Percentiles rank a stretch among this genome's conserved stretches.
Conservation (phyloP, 2,113 vertebrate genomes). For the Psammodynastes pulverulentus region DNA sequence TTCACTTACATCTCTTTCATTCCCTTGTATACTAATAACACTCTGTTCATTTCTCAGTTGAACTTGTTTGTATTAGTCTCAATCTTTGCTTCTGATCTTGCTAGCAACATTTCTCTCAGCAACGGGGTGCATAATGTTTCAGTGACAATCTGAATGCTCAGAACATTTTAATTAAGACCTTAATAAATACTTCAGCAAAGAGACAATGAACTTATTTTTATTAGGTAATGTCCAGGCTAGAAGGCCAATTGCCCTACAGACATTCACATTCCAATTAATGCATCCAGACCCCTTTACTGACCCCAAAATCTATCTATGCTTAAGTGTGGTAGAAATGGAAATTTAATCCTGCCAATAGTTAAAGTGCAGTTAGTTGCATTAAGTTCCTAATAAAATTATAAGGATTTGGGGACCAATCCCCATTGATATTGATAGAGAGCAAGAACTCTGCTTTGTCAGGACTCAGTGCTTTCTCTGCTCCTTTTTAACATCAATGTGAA, state of each 20-base stretch:
- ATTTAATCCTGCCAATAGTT: neutral
- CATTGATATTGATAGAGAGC: neutral
- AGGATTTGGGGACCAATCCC: neutral
- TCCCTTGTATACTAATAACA: neutral
- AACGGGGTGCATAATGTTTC: slow-evolving; percentile 23
- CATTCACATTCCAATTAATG: neutral
- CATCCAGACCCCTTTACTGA: neutral
- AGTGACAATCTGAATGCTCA: slow-evolving; percentile 25
- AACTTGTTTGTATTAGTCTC: neutral
- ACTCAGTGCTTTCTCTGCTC: neutral
- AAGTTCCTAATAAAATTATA: neutral
- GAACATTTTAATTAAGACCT: slow-evolving; percentile 44
- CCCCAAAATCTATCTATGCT: neutral
- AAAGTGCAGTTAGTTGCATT: neutral
- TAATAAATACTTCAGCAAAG: slow-evolving; percentile 42
- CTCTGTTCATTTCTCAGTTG: neutral
- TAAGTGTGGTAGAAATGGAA: neutral
- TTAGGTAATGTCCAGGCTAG: neutral
- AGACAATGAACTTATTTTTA: neutral
- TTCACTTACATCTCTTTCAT: neutral
- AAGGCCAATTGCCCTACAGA: neutral
- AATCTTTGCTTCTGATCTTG: neutral
- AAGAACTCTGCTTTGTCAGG: neutral
- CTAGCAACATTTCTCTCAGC: neutral
- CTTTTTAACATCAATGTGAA: neutral